Percentiles rank a stretch among this genome's conserved stretches.
Evolutionary conservation across 2,113 vertebrate species (phyloP).

Genomic region (Pristiophorus japonicus): DNA sequence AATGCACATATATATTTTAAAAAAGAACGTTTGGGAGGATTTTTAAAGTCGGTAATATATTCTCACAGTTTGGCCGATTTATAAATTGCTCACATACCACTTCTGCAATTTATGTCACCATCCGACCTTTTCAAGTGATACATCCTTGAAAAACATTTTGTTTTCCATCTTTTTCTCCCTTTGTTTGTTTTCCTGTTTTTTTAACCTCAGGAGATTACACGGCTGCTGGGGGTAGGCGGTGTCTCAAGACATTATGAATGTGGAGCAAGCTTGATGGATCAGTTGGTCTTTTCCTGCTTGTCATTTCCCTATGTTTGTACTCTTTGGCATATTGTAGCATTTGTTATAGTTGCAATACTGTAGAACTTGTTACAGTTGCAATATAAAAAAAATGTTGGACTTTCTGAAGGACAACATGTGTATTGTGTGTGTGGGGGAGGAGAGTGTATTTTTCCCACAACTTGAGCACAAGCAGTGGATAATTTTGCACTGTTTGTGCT

Average conservation of each 20-base stretch:
- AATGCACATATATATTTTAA: not conserved
- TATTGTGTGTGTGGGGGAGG: not conserved
- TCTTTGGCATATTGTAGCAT: not conserved
- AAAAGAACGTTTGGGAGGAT: not conserved
- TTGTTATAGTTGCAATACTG: not conserved
- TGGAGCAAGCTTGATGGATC: not conserved
- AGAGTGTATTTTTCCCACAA: not conserved
- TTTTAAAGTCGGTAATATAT: not conserved
- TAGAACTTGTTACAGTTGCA: not conserved
- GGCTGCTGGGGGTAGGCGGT: not conserved
- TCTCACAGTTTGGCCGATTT: not conserved
- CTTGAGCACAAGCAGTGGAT: not conserved
- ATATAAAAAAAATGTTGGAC: not conserved
- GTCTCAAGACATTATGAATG: not conserved
- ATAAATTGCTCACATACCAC: not conserved
- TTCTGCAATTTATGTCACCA: not conserved
- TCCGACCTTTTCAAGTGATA: not conserved
- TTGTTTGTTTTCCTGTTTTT: not conserved
- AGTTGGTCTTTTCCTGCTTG: not conserved
- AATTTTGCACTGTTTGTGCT: not conserved
- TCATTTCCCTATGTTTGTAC: not conserved
- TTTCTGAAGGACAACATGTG: not conserved
- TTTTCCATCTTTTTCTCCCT: not conserved
- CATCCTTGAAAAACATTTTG: not conserved
- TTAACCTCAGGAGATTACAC: not conserved